Evolutionary conservation across 35 echinoderm and acorn worm species (phyloP).

Genomic region (Apostichopus californicus): DNA sequence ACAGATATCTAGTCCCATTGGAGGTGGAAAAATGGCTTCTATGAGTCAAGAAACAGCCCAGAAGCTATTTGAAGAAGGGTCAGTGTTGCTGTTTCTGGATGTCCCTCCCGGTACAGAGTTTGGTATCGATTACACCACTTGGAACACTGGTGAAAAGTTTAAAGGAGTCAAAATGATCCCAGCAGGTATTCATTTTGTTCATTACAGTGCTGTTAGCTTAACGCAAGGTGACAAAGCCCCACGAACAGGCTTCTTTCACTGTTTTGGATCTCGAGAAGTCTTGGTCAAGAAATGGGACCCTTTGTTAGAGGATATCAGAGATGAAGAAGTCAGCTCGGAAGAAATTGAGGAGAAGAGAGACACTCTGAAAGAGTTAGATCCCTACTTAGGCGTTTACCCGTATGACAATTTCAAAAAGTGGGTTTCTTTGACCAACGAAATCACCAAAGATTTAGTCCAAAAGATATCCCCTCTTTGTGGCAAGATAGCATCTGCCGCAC

Average conservation of each 20-base stretch:
- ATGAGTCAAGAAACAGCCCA: conserved; percentile 89
- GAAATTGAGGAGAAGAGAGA: conserved; percentile 63
- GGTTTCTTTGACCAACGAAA: conserved; percentile 89
- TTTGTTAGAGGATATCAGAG: conserved; percentile 66
- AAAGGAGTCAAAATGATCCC: conserved; percentile 99
- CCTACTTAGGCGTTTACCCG: conserved; percentile 85
- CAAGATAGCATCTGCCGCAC: conserved; percentile 82
- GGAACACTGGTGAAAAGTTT: conserved; percentile 88
- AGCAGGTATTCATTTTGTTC: conserved; percentile 91
- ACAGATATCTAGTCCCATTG: too few species aligned
- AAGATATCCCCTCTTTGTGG: conserved; percentile 65
- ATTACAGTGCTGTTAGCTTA: conserved; percentile 90
- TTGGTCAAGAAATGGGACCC: conserved; percentile 81
- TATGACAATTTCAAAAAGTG: conserved; percentile 92
- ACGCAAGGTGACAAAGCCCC: conserved; percentile 56
- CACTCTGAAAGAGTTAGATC: conserved; percentile 65
- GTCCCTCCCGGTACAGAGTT: conserved; percentile 96
- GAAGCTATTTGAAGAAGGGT: conserved; percentile 88
- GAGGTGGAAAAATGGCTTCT: neutral
- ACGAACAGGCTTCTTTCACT: conserved; percentile 90
- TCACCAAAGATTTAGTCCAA: conserved; percentile 57
- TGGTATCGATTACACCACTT: conserved; percentile 96
- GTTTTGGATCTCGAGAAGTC: conserved; percentile 73
- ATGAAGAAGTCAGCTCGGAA: conserved; percentile 41
- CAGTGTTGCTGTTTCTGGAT: conserved; percentile 81